These are phyloP conservation scores for Naja naja DNA, from an alignment of 2,113 vertebrate genomes.

Conservation along the genomic window DNA sequence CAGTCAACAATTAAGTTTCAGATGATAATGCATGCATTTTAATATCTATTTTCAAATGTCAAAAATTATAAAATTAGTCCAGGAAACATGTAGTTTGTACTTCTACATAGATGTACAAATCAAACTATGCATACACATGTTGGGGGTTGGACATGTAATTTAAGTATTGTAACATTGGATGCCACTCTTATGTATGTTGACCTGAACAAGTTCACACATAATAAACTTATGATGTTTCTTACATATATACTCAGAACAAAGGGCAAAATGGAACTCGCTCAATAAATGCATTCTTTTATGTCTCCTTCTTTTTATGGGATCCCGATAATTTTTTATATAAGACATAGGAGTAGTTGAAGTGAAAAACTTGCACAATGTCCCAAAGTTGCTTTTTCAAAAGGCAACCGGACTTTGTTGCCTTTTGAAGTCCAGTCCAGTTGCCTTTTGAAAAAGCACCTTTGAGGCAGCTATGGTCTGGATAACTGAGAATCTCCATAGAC, in stretches of 20 bases:
- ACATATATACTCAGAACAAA: not conserved
- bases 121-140: not conserved
- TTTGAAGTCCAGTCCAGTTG: no score
- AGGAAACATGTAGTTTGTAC: not conserved
- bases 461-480: no score
- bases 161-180: not conserved
- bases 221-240: not conserved
- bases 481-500: no score
- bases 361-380: not conserved
- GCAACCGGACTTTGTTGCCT: no score
- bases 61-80: not conserved
- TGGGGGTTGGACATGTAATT: not conserved
- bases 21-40: not conserved
- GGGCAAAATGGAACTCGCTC: not conserved
- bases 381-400: not conserved
- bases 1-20: fast-evolving
- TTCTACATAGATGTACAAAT: not conserved
- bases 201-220: not conserved
- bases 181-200: not conserved
- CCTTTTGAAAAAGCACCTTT: no score
- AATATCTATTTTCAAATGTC: not conserved
- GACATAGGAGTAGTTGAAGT: not conserved
- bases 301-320: not conserved
- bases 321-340: not conserved
- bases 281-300: not conserved